phyloP scores from a whole-genome alignment of 2,797 vertebrate species.

The Cynodonichthys magdalenae region DNA sequence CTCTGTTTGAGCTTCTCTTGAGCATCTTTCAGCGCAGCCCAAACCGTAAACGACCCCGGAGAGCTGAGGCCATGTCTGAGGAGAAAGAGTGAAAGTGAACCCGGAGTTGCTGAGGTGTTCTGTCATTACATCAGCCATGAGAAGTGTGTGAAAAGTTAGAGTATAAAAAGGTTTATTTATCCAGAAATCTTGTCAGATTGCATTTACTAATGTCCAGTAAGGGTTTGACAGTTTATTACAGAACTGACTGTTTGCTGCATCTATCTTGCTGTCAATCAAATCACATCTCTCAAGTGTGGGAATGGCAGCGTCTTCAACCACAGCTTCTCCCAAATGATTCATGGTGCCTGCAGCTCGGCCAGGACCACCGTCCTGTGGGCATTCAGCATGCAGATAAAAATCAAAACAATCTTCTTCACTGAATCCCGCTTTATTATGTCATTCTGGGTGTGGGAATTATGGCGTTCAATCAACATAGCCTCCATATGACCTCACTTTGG shows the following conservation, averaged over 20 bases:
- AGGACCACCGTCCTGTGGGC: slow-evolving; percentile 61
- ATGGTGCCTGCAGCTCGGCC: slow-evolving; percentile 50
- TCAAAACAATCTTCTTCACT: slow-evolving; percentile 68
- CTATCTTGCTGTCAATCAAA: slow-evolving; percentile 17
- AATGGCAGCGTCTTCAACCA: slow-evolving; percentile 47
- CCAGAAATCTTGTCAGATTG: background rate
- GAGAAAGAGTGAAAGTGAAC: slow-evolving; percentile 27
- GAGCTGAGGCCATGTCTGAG: slow-evolving; percentile 45
- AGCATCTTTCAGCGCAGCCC: slow-evolving; percentile 54
- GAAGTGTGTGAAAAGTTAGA: slow-evolving; percentile 19
- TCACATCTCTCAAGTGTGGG: slow-evolving; percentile 40
- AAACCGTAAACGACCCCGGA: slow-evolving; percentile 36
- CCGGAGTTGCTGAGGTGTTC: slow-evolving; percentile 27
- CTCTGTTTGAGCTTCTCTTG: slow-evolving; percentile 51
- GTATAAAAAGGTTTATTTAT: background rate
- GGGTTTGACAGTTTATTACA: slow-evolving; percentile 3
- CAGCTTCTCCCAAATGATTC: slow-evolving; percentile 44
- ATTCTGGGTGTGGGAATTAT: slow-evolving; percentile 75
- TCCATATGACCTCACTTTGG: slow-evolving; percentile 72
- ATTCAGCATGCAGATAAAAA: slow-evolving; percentile 65
- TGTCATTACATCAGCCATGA: slow-evolving; percentile 3
- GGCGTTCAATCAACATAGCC: slow-evolving; percentile 75
- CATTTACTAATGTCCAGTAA: background rate
- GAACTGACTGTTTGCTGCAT: slow-evolving; percentile 7
- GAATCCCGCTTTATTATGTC: slow-evolving; percentile 73